Evolutionary conservation across 2,113 vertebrate species (phyloP).

Genomic region (Notothenia rossii): DNA sequence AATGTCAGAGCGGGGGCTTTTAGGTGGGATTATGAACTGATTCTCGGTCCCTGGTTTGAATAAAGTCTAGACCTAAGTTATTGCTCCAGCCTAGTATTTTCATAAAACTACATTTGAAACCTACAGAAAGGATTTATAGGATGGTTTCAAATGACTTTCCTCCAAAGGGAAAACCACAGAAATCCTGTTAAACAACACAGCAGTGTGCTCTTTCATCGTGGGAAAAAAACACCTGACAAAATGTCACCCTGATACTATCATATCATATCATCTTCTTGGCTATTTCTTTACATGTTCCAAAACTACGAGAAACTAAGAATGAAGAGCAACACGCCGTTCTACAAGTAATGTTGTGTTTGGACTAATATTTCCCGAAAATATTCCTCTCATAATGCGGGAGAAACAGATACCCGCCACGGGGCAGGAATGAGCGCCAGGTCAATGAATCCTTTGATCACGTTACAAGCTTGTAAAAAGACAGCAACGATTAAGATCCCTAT

Average conservation of each 20-base stretch:
- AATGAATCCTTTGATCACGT: constrained; percentile 66
- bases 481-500: constrained; percentile 49
- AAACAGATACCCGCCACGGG: constrained; percentile 47
- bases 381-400: constrained; percentile 31
- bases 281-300: background rate
- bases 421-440: constrained; percentile 52
- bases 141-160: background rate
- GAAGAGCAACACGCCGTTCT: background rate
- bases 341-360: constrained; percentile 6
- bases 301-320: background rate
- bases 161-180: background rate
- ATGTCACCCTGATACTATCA: background rate
- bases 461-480: constrained; percentile 51
- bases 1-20: too few species aligned
- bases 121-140: background rate
- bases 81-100: background rate
- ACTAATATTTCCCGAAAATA: constrained; percentile 31
- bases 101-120: background rate
- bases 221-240: background rate
- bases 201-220: background rate
- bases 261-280: background rate
- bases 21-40: too few species aligned
- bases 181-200: background rate
- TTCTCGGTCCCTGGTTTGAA: background rate
- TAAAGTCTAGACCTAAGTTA: background rate